Evolutionary conservation across 2,888 invertebrate species (phyloP).

Genomic region (Ditylenchus weischeri): DNA sequence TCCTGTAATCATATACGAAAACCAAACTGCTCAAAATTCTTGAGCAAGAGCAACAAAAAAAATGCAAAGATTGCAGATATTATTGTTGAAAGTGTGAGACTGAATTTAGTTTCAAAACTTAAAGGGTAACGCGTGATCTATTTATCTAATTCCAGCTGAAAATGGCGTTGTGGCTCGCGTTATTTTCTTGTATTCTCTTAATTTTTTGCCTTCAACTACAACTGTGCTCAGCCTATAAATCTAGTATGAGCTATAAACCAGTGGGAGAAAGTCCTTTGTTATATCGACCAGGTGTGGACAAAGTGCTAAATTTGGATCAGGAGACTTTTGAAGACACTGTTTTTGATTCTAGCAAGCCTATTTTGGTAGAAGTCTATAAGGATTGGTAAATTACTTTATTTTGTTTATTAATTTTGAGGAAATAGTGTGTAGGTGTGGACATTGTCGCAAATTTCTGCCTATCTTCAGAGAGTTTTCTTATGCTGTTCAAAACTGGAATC

Average conservation of each 20-base stretch:
- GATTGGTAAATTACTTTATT: conserved; percentile 5
- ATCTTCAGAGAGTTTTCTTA: conserved; percentile 75
- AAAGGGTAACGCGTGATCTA: too few species aligned
- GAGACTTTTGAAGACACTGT: conserved; percentile 53
- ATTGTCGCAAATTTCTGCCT: conserved; percentile 84
- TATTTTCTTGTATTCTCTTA: too few species aligned
- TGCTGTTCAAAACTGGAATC: conserved; percentile 45
- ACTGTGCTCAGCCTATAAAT: too few species aligned
- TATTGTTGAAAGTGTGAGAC: too few species aligned
- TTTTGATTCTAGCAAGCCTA: conserved; percentile 43
- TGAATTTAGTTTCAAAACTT: too few species aligned
- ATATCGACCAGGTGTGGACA: conserved; percentile 38
- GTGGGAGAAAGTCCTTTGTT: conserved; percentile 49
- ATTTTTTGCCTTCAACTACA: too few species aligned
- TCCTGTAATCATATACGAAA: too few species aligned
- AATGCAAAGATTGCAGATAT: too few species aligned
- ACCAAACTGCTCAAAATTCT: too few species aligned
- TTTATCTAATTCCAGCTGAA: too few species aligned
- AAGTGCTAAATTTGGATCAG: conserved; percentile 50
- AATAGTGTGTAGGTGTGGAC: conserved; percentile 75
- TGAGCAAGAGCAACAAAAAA: too few species aligned
- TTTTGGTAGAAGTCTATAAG: conserved; percentile 44
- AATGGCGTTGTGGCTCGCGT: too few species aligned
- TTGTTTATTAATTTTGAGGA: neutral
- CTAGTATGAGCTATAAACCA: conserved; percentile 20